These are phyloP conservation scores for Cygnus atratus DNA, from an alignment of 2,113 vertebrate species.

Conservation along the genomic window DNA sequence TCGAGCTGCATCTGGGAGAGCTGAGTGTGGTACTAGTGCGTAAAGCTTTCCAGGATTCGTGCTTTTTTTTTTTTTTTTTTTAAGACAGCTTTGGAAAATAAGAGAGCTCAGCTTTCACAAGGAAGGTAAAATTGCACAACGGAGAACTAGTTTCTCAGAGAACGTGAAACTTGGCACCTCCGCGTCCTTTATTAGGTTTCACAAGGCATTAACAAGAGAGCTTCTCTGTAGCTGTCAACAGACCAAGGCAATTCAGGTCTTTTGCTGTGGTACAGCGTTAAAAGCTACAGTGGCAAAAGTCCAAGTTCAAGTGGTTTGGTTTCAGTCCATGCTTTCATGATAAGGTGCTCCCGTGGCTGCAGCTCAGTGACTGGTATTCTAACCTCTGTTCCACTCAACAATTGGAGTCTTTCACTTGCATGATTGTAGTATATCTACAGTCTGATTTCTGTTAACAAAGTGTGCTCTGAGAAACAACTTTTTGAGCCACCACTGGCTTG, in stretches of 20 bases:
- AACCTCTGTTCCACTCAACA: not conserved
- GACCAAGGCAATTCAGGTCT: not conserved
- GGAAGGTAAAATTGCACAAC: not conserved
- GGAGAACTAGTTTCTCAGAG: not conserved
- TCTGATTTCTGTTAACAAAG: not conserved
- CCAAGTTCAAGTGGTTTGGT: not conserved
- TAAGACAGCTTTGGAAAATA: no score
- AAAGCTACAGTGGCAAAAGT: not conserved
- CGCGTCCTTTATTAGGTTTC: not conserved
- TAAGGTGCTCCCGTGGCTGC: not conserved
- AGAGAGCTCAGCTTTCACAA: not conserved
- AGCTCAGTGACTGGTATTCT: not conserved
- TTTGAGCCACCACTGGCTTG: not conserved
- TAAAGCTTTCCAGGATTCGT: not conserved
- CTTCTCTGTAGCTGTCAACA: not conserved
- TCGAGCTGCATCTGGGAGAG: not conserved
- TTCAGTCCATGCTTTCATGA: not conserved
- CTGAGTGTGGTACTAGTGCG: not conserved
- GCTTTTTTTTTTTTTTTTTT: not conserved
- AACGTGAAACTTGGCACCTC: constrained; percentile 18
- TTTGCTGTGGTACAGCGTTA: not conserved
- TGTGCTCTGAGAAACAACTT: not conserved
- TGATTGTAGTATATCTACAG: not conserved
- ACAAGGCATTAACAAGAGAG: not conserved
- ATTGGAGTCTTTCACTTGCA: not conserved